Conservation (phyloP, 2,113 vertebrate genomes). For the Campylomormyrus tamandua region DNA sequence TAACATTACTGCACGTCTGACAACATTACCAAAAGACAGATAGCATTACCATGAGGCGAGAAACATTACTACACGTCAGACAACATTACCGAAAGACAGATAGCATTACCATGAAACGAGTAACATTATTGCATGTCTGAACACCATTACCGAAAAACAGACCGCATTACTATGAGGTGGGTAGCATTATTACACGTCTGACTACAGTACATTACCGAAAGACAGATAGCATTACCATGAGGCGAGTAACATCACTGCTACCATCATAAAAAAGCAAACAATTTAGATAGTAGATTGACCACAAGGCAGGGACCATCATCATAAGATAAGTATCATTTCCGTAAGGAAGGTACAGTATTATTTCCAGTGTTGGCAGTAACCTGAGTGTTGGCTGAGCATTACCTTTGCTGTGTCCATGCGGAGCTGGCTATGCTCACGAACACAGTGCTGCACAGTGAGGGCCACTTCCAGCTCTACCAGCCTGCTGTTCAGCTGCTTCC, state of each 20-base stretch:
- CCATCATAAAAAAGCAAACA: neutral
- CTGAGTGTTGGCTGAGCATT: neutral
- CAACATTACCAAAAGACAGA: neutral
- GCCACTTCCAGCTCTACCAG: constrained; percentile 58
- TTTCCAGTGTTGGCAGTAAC: neutral
- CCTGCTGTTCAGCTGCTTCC: constrained; percentile 51
- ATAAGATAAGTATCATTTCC: neutral
- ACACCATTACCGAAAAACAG: neutral
- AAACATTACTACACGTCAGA: neutral
- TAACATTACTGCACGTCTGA: neutral
- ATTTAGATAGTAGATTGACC: neutral
- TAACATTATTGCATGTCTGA: neutral
- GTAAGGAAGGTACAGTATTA: neutral
- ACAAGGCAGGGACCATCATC: neutral
- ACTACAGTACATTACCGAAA: neutral
- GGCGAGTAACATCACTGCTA: neutral
- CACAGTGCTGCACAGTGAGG: constrained; percentile 54
- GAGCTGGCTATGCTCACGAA: constrained; percentile 55
- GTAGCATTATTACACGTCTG: too few species aligned
- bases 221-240: neutral
- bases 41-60: neutral
- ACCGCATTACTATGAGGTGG: neutral
- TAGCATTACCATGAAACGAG: neutral
- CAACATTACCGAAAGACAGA: neutral
- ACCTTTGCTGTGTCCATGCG: constrained; percentile 69